phyloP scores from a whole-genome alignment of 2,888 invertebrate genomes.

The Physocephala rufipes region DNA sequence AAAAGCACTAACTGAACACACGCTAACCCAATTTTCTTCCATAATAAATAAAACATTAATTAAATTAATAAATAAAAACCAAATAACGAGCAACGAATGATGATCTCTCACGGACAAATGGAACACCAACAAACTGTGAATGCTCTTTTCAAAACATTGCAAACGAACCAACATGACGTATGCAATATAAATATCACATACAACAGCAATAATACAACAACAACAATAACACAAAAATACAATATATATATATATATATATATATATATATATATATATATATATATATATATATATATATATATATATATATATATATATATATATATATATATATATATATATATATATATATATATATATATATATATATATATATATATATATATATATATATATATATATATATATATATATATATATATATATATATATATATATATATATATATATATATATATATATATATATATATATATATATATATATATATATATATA shows the following conservation, averaged over 20 bases:
- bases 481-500: neutral
- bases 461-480: constrained; percentile 8
- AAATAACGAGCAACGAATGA: neutral
- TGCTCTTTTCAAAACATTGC: too few species aligned
- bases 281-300: too few species aligned
- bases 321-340: neutral
- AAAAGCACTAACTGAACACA: too few species aligned
- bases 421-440: neutral
- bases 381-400: neutral
- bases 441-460: too few species aligned
- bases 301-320: too few species aligned
- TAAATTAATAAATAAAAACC: neutral
- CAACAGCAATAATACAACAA: neutral
- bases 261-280: neutral
- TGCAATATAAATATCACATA: neutral
- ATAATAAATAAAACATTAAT: neutral
- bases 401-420: constrained; percentile 6
- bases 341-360: neutral
- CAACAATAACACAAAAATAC: constrained; percentile 17
- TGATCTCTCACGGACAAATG: neutral
- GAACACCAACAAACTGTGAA: neutral
- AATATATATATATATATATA: constrained; percentile 4
- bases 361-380: neutral
- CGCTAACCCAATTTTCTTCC: too few species aligned
- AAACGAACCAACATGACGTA: neutral